phyloP scores from a whole-genome alignment of 53 echinoderm and acorn worm species.

The Pentamera pediparva region DNA sequence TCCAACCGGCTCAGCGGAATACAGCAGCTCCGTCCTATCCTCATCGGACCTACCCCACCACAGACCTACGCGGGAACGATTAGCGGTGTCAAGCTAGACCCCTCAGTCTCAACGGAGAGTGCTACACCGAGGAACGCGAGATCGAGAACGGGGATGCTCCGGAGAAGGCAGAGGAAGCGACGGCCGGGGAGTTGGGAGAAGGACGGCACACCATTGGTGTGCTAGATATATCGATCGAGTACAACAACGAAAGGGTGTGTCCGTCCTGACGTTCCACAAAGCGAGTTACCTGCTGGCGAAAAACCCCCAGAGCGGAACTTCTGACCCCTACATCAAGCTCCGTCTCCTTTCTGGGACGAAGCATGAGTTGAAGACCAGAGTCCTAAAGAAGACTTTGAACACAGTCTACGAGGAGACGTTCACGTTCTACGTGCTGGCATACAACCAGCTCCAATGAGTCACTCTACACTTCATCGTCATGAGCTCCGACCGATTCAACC shows the following conservation, averaged over 20 bases:
- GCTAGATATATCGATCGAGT: conserved; percentile 86
- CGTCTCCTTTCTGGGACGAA: conserved; percentile 97
- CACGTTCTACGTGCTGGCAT: conserved; percentile 96
- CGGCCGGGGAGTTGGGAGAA: conserved; percentile 50
- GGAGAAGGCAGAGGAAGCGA: conserved; percentile 57
- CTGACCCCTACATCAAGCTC: conserved; percentile 98
- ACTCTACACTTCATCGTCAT: conserved; percentile 98
- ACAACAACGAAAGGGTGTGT: conserved; percentile 75
- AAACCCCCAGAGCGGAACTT: conserved; percentile 73
- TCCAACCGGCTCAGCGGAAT: conserved; percentile 71
- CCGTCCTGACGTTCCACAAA: conserved; percentile 91
- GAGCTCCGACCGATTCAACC: conserved; percentile 97
- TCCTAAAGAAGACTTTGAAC: conserved; percentile 86
- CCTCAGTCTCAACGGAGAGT: conserved; percentile 79
- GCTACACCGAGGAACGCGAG: conserved; percentile 84
- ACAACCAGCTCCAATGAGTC: conserved; percentile 97
- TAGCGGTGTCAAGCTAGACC: conserved; percentile 66
- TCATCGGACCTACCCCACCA: conserved; percentile 70
- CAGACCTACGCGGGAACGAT: conserved; percentile 59
- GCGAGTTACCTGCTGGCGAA: conserved; percentile 79
- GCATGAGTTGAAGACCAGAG: conserved; percentile 97
- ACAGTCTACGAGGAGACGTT: conserved; percentile 99
- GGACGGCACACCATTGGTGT: conserved; percentile 69
- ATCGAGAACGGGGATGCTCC: conserved; percentile 61
- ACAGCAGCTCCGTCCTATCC: conserved; percentile 88